Conservation (phyloP, 1,140 invertebrate species). For the Drosophila sucinea region DNA sequence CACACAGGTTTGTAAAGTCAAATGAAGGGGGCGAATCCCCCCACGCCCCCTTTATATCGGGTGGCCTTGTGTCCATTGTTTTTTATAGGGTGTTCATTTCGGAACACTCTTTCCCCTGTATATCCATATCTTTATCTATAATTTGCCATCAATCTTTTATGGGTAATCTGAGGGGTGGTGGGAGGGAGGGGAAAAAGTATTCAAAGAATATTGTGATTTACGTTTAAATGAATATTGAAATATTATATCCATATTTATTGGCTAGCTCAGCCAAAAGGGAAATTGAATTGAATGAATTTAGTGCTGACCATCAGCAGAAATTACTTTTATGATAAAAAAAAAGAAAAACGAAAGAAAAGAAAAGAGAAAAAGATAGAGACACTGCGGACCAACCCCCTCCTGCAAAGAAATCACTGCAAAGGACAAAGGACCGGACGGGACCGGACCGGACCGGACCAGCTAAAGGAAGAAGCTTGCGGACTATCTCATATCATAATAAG, state of each 20-base stretch:
- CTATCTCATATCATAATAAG: constrained; percentile 82
- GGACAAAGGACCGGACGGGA: constrained; percentile 34
- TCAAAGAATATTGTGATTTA: constrained; percentile 63
- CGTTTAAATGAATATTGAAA: constrained; percentile 75
- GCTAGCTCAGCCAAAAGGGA: constrained; percentile 54
- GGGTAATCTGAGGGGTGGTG: neutral
- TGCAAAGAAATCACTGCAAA: constrained; percentile 28
- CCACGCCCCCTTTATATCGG: no score
- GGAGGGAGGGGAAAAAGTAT: constrained; percentile 17
- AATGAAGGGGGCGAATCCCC: no score
- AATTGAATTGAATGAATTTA: constrained; percentile 80
- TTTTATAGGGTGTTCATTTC: no score
- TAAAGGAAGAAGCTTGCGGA: constrained; percentile 14
- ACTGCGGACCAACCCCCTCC: constrained; percentile 22
- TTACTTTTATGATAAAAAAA: constrained; percentile 77
- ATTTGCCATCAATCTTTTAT: constrained; percentile 50
- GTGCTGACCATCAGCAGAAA: constrained; percentile 76
- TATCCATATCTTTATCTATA: neutral
- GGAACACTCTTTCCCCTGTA: neutral
- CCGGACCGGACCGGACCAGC: neutral
- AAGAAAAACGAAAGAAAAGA: constrained; percentile 13
- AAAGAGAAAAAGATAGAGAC: constrained; percentile 31
- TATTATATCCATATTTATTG: constrained; percentile 79
- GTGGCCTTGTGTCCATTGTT: no score
- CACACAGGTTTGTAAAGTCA: no score